Base-by-base conservation (phyloP, 2,797 vertebrate genomes). In the Manis crassicaudata region DNA sequence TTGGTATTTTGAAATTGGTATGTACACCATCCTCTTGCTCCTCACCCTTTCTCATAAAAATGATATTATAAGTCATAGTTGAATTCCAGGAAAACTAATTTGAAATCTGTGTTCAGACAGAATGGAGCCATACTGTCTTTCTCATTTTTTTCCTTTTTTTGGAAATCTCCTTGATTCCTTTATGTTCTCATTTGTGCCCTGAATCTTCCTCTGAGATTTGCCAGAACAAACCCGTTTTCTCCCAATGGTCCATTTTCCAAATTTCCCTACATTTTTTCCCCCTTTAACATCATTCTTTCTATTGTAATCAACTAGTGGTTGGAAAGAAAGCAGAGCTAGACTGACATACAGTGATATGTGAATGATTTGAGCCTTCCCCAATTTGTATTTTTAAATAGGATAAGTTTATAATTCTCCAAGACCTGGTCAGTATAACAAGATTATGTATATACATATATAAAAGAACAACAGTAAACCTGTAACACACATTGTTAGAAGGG, bases 1-100 rank as follows among this genome's bases (percentile, higher is more conserved):
- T 58, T 40, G 82, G 18, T 82, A 40, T 88, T 96, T 96, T 62
- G 27, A 82, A 84, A 90, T 85, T 52, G 86, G 25, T 27, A 9
- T 79, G 23, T 86, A n/a, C 6, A 50, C 43, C 4, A 4, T 87
- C 21, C 21, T 70, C 40, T 87, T 80, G 9, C 46, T 86, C 17
- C 27, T 85, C 43, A n/a, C 5, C 4, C 60, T 73, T 92, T 82
- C 35, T 93, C 43, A 37, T 35, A 7, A 77, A 93, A 75, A 50
- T n/a, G 7, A 46, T 83, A 3, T 75, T 54, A 52, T 17, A n/a
- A 63, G 17, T 90, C 54, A 50, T 46, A 18, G 18, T 75, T 76
- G 35, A 52, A 90, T 90, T 65, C 46, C 6, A 43, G 29, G 37
- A 77, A 13, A 80, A 54, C 68, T 60, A 35, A 32, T 21, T 62